These are phyloP conservation scores for Macropis europaea DNA, from an alignment of 2,888 invertebrate genomes.

Conservation along the genomic window DNA sequence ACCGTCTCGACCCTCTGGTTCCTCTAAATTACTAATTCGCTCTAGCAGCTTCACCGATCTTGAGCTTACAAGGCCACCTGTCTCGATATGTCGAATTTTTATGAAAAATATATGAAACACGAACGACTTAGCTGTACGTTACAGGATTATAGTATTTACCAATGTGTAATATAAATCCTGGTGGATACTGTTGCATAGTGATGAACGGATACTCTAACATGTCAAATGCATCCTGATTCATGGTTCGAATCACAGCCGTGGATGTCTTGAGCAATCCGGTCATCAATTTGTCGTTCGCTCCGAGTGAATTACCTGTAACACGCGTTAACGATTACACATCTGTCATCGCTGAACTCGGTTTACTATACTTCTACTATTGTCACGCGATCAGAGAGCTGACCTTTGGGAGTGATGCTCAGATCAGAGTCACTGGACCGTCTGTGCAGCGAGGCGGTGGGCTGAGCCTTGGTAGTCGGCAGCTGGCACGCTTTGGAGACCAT, in stretches of 20 bases:
- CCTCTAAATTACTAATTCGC: slow-evolving; percentile 90
- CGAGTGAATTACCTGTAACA: slow-evolving; percentile 87
- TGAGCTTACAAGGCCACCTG: slow-evolving; percentile 91
- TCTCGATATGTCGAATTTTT: slow-evolving; percentile 12
- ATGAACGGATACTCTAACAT: slow-evolving; percentile 98
- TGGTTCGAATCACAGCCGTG: slow-evolving; percentile 83
- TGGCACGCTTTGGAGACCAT: slow-evolving; percentile 82
- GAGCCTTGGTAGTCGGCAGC: slow-evolving; percentile 81
- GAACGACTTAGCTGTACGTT: neutral
- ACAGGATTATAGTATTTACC: slow-evolving; percentile 83
- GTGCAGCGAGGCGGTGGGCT: slow-evolving; percentile 81
- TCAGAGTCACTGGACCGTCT: slow-evolving; percentile 96
- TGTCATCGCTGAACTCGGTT: no score
- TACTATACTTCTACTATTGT: neutral
- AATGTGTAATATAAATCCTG: slow-evolving; percentile 92
- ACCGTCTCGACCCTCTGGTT: slow-evolving; percentile 94
- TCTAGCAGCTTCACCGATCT: slow-evolving; percentile 91
- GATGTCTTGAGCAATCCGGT: slow-evolving; percentile 81
- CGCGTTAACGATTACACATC: neutral
- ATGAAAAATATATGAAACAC: neutral
- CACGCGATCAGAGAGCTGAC: slow-evolving; percentile 81
- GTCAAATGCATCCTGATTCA: slow-evolving; percentile 90
- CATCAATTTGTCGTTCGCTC: slow-evolving; percentile 85
- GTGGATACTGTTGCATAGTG: slow-evolving; percentile 94
- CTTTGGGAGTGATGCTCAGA: slow-evolving; percentile 95